These are phyloP conservation scores for Cepphus grylle DNA, from an alignment of 2,113 vertebrate species.

Conservation along the genomic window DNA sequence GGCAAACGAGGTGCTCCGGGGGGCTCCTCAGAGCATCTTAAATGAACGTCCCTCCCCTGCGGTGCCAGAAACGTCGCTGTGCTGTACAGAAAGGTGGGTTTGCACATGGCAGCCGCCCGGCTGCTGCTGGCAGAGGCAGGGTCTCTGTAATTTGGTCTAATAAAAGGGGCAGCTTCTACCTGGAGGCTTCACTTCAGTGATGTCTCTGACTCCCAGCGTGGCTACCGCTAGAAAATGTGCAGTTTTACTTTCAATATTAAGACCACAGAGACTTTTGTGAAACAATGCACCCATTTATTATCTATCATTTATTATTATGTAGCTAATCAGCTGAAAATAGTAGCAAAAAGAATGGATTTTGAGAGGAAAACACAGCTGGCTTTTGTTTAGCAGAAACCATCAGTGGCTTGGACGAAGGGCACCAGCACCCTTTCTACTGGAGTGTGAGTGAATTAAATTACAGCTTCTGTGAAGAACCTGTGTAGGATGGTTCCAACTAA, in stretches of 20 bases:
- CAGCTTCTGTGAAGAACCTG: neutral
- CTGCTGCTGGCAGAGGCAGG: neutral
- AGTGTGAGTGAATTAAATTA: neutral
- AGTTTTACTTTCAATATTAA: neutral
- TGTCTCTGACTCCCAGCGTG: neutral
- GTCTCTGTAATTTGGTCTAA: neutral
- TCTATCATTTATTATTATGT: neutral
- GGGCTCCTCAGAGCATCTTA: neutral
- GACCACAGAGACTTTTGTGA: neutral
- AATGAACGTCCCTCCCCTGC: neutral
- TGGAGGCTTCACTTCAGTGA: neutral
- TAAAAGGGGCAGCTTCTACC: neutral
- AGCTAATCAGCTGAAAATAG: neutral
- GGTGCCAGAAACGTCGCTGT: neutral
- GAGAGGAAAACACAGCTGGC: neutral
- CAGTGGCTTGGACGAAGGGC: neutral
- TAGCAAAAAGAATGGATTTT: neutral
- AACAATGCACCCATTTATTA: neutral
- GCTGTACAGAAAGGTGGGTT: fast-evolving
- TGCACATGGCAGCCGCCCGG: neutral
- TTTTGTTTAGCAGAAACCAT: neutral
- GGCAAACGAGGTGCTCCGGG: neutral
- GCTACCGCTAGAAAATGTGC: neutral
- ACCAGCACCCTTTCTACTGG: neutral
- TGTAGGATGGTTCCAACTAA: neutral